Evolutionary conservation across 2,888 invertebrate species (phyloP).

Genomic region (Agriopis marginaria): DNA sequence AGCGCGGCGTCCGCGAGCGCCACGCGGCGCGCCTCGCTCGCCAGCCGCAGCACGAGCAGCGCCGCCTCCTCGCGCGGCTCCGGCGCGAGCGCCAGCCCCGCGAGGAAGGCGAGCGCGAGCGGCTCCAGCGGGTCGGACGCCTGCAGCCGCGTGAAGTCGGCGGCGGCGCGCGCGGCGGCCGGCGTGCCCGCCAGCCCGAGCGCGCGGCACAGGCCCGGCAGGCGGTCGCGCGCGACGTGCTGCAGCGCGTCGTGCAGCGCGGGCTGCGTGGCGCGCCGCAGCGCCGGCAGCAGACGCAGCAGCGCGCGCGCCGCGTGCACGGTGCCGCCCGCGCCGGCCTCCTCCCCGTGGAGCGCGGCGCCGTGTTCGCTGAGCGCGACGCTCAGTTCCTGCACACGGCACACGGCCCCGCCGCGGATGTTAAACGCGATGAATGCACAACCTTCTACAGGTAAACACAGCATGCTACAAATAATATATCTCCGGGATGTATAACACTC

Average conservation of each 20-base stretch:
- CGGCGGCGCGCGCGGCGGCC: slow-evolving; percentile 56
- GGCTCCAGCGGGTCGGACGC: slow-evolving; percentile 50
- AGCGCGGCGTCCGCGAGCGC: slow-evolving; percentile 50
- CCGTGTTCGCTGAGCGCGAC: slow-evolving; percentile 26
- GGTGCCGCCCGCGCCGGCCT: slow-evolving; percentile 37
- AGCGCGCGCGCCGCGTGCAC: slow-evolving; percentile 37
- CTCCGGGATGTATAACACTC: too few species aligned
- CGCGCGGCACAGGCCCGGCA: slow-evolving; percentile 51
- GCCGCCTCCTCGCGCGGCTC: slow-evolving; percentile 54
- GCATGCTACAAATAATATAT: too few species aligned
- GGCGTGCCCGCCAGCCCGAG: slow-evolving; percentile 60
- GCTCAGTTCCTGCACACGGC: slow-evolving; percentile 23
- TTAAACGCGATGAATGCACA: too few species aligned
- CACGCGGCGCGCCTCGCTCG: slow-evolving; percentile 37
- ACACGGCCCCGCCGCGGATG: too few species aligned
- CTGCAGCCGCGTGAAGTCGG: slow-evolving; percentile 56
- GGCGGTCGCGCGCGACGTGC: slow-evolving; percentile 9
- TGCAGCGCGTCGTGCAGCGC: slow-evolving; percentile 16
- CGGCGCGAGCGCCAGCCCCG: slow-evolving; percentile 48
- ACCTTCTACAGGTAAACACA: too few species aligned
- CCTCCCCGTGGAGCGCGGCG: slow-evolving; percentile 41
- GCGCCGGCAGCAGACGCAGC: slow-evolving; percentile 20
- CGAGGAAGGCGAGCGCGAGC: slow-evolving; percentile 41
- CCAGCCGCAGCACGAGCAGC: slow-evolving; percentile 37
- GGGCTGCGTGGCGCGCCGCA: slow-evolving; percentile 25